These are phyloP conservation scores for Lithophane semibrunnea DNA, from an alignment of 2,888 invertebrate genomes.

Conservation along the genomic window DNA sequence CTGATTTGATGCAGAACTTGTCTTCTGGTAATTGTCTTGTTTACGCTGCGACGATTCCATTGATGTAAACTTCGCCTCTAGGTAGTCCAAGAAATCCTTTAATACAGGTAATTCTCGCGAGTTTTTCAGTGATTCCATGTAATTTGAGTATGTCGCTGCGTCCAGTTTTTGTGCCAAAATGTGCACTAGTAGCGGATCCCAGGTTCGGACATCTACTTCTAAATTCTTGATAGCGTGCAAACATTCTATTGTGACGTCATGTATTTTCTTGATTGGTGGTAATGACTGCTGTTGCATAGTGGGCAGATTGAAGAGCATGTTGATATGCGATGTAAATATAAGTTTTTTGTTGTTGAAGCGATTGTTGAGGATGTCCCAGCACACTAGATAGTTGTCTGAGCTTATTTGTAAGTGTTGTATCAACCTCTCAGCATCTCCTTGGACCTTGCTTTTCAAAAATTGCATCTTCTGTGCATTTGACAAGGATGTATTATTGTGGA, in stretches of 20 bases:
- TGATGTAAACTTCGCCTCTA: no score
- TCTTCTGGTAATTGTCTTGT: no score
- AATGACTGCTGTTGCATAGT: background rate
- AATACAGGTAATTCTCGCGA: no score
- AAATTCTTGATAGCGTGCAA: no score
- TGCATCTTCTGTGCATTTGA: background rate
- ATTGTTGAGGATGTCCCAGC: background rate
- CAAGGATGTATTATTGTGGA: background rate
- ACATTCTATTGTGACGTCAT: no score
- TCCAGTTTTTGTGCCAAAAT: background rate
- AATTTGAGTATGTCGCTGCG: background rate
- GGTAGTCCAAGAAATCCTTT: no score
- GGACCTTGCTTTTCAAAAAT: background rate
- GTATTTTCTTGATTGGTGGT: background rate
- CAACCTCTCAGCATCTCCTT: background rate
- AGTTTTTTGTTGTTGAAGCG: background rate
- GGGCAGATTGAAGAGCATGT: background rate
- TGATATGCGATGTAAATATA: background rate
- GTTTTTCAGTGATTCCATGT: no score
- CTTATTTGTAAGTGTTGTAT: background rate
- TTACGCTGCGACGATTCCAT: background rate
- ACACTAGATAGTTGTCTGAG: background rate
- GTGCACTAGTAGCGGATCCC: background rate
- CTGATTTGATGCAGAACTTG: no score
- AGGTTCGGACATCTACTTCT: background rate